Conservation (phyloP, 2,888 invertebrate genomes). For the Colletes collaris region DNA sequence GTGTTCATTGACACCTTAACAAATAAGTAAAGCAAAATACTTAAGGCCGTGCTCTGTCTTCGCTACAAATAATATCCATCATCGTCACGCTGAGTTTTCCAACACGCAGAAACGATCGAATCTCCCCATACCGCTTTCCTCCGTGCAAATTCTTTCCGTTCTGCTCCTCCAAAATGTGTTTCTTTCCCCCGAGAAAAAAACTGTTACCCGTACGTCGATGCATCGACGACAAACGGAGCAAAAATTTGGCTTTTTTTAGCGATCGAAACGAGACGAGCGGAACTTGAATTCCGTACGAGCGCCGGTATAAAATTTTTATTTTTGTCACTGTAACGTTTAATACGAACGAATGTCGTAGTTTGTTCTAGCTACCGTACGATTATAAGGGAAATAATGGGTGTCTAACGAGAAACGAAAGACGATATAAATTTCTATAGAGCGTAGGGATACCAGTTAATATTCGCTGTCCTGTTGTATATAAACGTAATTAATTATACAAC, state of each 20-base stretch:
- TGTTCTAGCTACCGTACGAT: conserved; percentile 8
- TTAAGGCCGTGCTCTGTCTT: conserved; percentile 38
- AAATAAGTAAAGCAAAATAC: conserved; percentile 8
- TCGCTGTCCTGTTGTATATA: conserved; percentile 36
- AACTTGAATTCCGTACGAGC: conserved; percentile 7
- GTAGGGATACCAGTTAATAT: conserved; percentile 16
- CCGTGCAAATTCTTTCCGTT: background rate
- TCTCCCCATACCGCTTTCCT: background rate
- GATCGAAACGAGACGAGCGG: conserved; percentile 3
- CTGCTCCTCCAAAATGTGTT: no score
- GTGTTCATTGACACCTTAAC: conserved; percentile 6
- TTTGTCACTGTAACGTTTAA: conserved; percentile 33
- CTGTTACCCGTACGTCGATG: no score
- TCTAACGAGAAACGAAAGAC: conserved; percentile 5
- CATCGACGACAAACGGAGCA: background rate
- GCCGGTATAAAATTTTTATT: conserved; percentile 32
- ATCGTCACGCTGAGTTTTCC: background rate
- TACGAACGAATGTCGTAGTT: conserved; percentile 20
- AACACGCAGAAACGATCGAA: background rate
- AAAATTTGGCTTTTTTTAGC: conserved; percentile 1
- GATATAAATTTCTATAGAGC: conserved; percentile 29
- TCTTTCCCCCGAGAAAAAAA: background rate
- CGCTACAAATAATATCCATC: conserved; percentile 2
- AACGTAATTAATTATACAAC: conserved; percentile 14
- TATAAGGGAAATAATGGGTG: conserved; percentile 8